These are phyloP conservation scores for Cathartes aura DNA, from an alignment of 2,113 vertebrate genomes.

Conservation along the genomic window DNA sequence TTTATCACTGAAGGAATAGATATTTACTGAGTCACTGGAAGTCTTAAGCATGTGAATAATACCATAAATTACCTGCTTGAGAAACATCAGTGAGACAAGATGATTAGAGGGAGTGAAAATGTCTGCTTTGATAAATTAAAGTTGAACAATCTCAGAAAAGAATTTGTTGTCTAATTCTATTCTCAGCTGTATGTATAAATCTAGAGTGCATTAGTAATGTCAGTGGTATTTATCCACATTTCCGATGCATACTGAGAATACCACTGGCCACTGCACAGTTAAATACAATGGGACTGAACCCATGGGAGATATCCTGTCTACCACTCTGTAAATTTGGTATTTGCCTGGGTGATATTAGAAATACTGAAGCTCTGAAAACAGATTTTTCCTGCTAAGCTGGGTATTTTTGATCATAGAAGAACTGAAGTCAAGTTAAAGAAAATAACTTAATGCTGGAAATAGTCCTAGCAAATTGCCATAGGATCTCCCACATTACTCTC, in stretches of 20 bases:
- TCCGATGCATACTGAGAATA: not conserved
- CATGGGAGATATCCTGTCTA: not conserved
- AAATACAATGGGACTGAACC: not conserved
- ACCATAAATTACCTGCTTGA: slow-evolving; percentile 20
- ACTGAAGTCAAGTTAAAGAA: not conserved
- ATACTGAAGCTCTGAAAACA: not conserved
- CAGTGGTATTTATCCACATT: not conserved
- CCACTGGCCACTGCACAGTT: too few species aligned
- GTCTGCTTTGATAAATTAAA: slow-evolving; percentile 8
- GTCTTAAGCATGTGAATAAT: not conserved
- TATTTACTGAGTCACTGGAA: not conserved
- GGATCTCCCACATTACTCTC: not conserved
- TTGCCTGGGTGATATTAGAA: not conserved
- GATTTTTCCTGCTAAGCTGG: not conserved
- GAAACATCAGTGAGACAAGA: not conserved
- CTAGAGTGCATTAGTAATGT: not conserved
- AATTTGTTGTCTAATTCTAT: not conserved
- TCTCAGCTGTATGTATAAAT: not conserved
- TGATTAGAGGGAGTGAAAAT: not conserved
- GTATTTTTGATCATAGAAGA: not conserved
- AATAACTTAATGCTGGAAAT: not conserved
- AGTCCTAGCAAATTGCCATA: not conserved
- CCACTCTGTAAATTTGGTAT: not conserved
- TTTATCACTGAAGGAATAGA: not conserved
- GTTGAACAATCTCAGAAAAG: not conserved